A percentile compares a stretch with the other conserved stretches of the same genome.
Conservation (phyloP, 2,888 invertebrate genomes). For the Metallyticus violacea region DNA sequence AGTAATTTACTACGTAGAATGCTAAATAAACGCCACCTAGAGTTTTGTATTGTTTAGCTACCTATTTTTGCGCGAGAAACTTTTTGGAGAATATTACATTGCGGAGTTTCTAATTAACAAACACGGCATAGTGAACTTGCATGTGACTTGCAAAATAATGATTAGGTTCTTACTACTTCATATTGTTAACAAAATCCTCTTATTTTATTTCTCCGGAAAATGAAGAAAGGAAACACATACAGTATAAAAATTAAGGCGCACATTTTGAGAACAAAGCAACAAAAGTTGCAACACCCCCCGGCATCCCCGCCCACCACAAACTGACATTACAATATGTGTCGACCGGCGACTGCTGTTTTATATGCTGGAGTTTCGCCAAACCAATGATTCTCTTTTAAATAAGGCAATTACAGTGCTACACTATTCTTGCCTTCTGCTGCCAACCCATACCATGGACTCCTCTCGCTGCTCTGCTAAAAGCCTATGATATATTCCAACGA, state of each 20-base stretch:
- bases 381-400: constrained; percentile 12
- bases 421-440: background rate
- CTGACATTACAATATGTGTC: background rate
- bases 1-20: too few species aligned
- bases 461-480: background rate
- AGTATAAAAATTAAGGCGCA: too few species aligned
- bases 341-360: background rate
- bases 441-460: background rate
- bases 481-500: background rate
- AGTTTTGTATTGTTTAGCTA: too few species aligned
- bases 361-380: constrained; percentile 10
- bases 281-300: background rate
- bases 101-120: background rate
- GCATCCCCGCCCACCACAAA: background rate
- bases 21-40: too few species aligned
- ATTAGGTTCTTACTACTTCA: background rate
- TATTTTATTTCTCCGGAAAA: background rate
- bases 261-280: background rate
- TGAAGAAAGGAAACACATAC: background rate
- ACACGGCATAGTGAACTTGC: background rate
- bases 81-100: background rate
- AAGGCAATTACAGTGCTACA: constrained; percentile 13
- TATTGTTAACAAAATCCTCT: background rate
- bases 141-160: too few species aligned
- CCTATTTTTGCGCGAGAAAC: too few species aligned